Evolutionary conservation across 2,888 invertebrate genomes (phyloP), one percentile per base, ranked within the genome.

Genomic region (Iphiclides podalirius): DNA sequence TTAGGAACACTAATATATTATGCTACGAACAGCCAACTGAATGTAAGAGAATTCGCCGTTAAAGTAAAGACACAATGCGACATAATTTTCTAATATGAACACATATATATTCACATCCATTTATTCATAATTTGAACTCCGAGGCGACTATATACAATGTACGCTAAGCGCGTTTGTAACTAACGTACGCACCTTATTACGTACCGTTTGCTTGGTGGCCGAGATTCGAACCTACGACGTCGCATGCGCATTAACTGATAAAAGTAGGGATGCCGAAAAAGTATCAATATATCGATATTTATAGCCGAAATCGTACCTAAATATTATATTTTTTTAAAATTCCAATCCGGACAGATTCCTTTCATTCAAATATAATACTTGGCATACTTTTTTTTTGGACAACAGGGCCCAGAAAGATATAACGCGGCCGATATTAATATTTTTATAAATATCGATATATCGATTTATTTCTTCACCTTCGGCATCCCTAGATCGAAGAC

Each of bases 51-150:
- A 47, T 47, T 13, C 35, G 7, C 16, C 36, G 16, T 42, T 33
- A 33, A 16, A 16, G 11, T 33, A 33, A 33, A 39, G 13, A 35
- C 16, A 4, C 14, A 26, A 4, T 0, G 13, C 13, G 23, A 17
- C 31, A 12, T n/a, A n/a, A n/a, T n/a, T 23, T 42, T 34, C 31
- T 38, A 36, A 38, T 37, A 42, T 49, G 49, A 49, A 49, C 49
- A 49, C 49, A 49, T 47, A 43, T 16, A 26, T 39, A 49, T 28
- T 47, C 35, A 47, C 43, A 38, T 49, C 26, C 43, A 49, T 39
- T 16, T 37, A 49, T 39, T 14, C 20, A 11, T 16, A 34, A 33
- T 44, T 44, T 49, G 49, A 49, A 49, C 38, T 44, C 31, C 39
- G 26, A 44, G 49, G 49, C 39, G 26, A 28, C 26, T 43, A 49